Evolutionary conservation across 2,797 vertebrate genomes (phyloP), one percentile per base, ranked within the genome.

Genomic region (Chloroceryle amazona): DNA sequence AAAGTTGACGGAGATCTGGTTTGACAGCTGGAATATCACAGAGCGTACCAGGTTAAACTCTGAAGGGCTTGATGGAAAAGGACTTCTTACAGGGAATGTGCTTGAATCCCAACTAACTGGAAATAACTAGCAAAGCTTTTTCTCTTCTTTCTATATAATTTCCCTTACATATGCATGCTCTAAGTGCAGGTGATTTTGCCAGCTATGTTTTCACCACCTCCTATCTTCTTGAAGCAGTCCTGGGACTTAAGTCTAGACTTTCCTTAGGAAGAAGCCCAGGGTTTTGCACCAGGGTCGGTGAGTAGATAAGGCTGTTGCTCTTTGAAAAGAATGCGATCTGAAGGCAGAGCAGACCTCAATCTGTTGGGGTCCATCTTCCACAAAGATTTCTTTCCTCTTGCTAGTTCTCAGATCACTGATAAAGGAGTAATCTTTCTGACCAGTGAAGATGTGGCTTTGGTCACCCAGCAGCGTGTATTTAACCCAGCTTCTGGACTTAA

Each of bases 11-110:
- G 90, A 93, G 96, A 98, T 98, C 52, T 25, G 11, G 26, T 72
- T 61, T 97, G 98, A 98, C 97, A 98, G 97, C 58, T 62, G 93
- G 79, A 86, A 78, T 90, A 83, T 67, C 96, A 95, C 76, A 89
- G 93, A 90, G 82, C 70, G 11, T 33, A 33, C 82, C 67, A 41
- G 41, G 83, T 72, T 76, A 82, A 67, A 94, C 89, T 81, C 42
- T 0, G 35, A 88, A n/a, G 68, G 73, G 92, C 66, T 93, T 91
- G 47, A 31, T 60, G 37, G 79, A 46, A 68, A 60, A 86, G 58
- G 78, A 21, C 39, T 94, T 96, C 66, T 23, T 47, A 68, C 0
- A 19, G 63, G 33, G 44, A 70, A 37, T 4, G 31, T 1, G 1
- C 15, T 25, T 33, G 72, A 84, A 90, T 94, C 54, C 60, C 74